Percentiles rank a stretch among this genome's conserved stretches.
Evolutionary conservation across 2,888 invertebrate genomes (phyloP).

Genomic region (Stenurella melanura): DNA sequence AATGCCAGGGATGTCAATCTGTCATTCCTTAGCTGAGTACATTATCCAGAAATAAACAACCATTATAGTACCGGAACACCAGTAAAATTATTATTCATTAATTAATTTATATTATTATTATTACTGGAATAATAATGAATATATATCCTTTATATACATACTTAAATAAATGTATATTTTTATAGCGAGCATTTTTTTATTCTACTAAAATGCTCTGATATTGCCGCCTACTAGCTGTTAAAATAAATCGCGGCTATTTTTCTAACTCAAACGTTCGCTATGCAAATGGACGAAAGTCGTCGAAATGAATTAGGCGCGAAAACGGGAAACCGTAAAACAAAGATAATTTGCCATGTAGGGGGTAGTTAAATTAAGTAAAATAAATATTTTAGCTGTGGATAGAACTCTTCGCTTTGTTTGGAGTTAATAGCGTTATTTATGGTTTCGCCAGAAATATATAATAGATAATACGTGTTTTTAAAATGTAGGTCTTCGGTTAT

Average conservation of each 20-base stretch:
- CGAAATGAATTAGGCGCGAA: conserved; percentile 38
- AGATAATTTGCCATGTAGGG: conserved; percentile 31
- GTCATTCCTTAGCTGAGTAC: no score
- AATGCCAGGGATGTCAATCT: no score
- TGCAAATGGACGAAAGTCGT: conserved; percentile 38
- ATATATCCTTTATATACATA: neutral
- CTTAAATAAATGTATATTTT: conserved; percentile 20
- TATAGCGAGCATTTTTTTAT: conserved; percentile 23
- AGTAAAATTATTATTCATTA: neutral
- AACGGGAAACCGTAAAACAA: conserved; percentile 34
- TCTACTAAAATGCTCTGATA: conserved; percentile 5
- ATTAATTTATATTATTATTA: neutral
- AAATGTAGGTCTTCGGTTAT: neutral
- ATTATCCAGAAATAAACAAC: no score
- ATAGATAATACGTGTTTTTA: neutral
- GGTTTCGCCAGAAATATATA: neutral
- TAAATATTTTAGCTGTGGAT: conserved; percentile 21
- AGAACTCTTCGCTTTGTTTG: conserved; percentile 3
- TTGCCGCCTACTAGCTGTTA: conserved; percentile 17
- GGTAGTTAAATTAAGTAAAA: conserved; percentile 21
- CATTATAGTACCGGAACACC: no score
- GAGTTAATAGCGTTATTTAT: conserved; percentile 14
- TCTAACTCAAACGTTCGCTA: conserved; percentile 36
- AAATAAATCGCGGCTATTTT: conserved; percentile 33
- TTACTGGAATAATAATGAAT: neutral